phyloP scores from a whole-genome alignment of 2,888 invertebrate genomes.

The Thymelicus lineola region DNA sequence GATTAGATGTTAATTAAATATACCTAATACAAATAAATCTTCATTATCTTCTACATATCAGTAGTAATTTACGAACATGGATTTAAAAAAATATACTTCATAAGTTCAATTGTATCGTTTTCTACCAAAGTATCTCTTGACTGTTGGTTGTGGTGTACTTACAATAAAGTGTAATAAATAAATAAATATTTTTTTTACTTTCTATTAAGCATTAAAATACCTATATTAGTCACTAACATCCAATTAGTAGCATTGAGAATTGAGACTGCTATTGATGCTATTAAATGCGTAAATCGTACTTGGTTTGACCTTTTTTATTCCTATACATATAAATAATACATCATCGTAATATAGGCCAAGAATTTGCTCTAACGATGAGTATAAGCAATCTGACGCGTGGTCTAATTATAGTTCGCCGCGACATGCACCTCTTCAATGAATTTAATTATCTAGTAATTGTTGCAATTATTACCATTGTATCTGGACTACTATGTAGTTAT shows the following conservation, averaged over 20 bases:
- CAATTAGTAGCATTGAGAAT: too few relatives aligned
- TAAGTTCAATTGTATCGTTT: too few relatives aligned
- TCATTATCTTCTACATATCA: neutral
- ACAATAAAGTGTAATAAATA: too few relatives aligned
- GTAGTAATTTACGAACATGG: neutral
- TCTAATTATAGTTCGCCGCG: constrained; percentile 70
- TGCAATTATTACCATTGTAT: constrained; percentile 33
- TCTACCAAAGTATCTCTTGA: too few relatives aligned
- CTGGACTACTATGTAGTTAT: neutral
- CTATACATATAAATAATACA: constrained; percentile 15
- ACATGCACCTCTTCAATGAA: constrained; percentile 54
- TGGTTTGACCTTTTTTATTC: constrained; percentile 21
- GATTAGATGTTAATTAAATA: neutral
- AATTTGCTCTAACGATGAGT: constrained; percentile 65
- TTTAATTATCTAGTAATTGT: constrained; percentile 47
- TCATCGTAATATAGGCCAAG: constrained; percentile 63
- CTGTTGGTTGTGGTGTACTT: too few relatives aligned
- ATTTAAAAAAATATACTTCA: neutral
- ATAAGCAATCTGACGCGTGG: constrained; percentile 65
- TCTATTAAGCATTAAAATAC: too few relatives aligned
- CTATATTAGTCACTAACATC: too few relatives aligned
- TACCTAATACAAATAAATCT: neutral
- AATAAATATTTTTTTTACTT: too few relatives aligned
- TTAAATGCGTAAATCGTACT: neutral
- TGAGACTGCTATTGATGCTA: neutral